These are phyloP conservation scores for Plebejus argus DNA, from an alignment of 2,888 invertebrate genomes.

Conservation along the genomic window DNA sequence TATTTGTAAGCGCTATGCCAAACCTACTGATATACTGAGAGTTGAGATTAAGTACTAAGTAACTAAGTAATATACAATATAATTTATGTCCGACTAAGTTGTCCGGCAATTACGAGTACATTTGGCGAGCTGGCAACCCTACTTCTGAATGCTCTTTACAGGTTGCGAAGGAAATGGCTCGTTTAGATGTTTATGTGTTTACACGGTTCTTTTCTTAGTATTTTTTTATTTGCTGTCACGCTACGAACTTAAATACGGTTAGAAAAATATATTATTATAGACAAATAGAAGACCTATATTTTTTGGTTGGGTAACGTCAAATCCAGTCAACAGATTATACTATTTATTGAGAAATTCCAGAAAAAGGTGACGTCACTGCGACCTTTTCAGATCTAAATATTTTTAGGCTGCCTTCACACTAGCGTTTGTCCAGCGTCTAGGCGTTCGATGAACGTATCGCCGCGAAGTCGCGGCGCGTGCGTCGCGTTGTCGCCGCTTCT, in stretches of 20 bases:
- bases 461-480: no score
- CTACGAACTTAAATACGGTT: neutral
- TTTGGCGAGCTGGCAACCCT: neutral
- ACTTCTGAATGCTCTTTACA: conserved; percentile 37
- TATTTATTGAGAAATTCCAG: no score
- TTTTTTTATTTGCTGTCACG: neutral
- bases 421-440: no score
- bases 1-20: neutral
- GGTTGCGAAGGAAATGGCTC: conserved; percentile 22
- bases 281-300: no score
- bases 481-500: no score
- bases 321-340: no score
- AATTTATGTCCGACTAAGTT: neutral
- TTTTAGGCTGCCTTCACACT: no score
- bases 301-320: no score
- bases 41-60: neutral
- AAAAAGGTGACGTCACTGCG: no score
- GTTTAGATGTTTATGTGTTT: conserved; percentile 19
- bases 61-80: neutral
- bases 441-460: no score
- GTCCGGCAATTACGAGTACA: neutral
- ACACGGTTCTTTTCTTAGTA: neutral
- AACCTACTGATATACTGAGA: neutral
- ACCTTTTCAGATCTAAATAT: no score
- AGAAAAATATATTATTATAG: no score